phyloP scores from a whole-genome alignment of 2,797 vertebrate genomes.

The Tauraco hartlaubi region DNA sequence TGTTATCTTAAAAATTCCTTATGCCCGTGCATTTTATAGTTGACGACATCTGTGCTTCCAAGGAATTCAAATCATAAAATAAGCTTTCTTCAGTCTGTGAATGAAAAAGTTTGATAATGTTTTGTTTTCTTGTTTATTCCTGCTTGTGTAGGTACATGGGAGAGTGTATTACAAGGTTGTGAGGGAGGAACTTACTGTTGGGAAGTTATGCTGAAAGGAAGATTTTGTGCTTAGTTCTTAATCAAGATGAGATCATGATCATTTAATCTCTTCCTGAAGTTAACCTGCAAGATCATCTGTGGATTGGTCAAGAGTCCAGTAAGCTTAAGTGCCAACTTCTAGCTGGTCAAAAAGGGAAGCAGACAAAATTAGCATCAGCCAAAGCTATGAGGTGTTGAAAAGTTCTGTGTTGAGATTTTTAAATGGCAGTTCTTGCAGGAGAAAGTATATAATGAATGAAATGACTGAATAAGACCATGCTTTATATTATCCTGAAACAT shows the following conservation, averaged over 20 bases:
- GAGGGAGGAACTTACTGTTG: not conserved
- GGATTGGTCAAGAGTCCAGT: not conserved
- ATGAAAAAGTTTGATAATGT: not conserved
- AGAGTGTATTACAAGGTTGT: not conserved
- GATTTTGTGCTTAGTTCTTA: not conserved
- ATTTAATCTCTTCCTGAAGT: constrained; percentile 1
- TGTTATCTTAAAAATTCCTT: not conserved
- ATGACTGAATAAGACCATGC: not conserved
- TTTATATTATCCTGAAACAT: not conserved
- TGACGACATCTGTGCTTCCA: not conserved
- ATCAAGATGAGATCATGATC: not conserved
- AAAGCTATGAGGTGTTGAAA: not conserved
- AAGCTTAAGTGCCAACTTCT: not conserved
- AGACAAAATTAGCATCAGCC: not conserved
- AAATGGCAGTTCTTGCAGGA: not conserved
- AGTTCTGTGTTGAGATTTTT: not conserved
- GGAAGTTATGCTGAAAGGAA: not conserved
- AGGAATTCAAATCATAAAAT: constrained; percentile 15
- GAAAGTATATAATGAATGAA: not conserved
- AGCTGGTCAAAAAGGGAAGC: not conserved
- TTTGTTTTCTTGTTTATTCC: constrained; percentile 26
- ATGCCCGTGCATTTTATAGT: not conserved
- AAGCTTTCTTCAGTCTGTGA: constrained; percentile 7
- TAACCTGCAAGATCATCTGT: not conserved
- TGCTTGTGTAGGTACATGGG: not conserved